These are phyloP conservation scores for Acrossocheilus wenchowensis DNA, from an alignment of 2,797 vertebrate species.

Conservation along the genomic window DNA sequence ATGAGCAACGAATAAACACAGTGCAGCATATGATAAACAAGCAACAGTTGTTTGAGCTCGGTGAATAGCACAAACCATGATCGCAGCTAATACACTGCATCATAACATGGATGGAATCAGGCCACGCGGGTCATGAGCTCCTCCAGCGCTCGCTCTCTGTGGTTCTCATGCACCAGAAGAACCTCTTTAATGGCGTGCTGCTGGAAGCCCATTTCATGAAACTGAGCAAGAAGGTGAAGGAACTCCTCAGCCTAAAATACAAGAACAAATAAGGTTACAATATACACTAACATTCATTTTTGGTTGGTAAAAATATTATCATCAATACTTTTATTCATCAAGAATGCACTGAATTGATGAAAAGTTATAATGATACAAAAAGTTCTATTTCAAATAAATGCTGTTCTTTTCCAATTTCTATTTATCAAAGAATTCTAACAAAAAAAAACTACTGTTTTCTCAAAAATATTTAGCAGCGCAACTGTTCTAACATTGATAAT, in stretches of 20 bases:
- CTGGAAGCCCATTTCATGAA: conserved; percentile 96
- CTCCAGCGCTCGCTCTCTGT: conserved; percentile 86
- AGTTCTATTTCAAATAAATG: background rate
- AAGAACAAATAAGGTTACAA: background rate
- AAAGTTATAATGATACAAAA: background rate
- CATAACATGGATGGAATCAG: conserved; percentile 65
- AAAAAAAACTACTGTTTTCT: too few relatives aligned
- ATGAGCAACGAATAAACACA: conserved; percentile 7
- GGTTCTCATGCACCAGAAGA: conserved; percentile 90
- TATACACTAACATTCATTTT: background rate
- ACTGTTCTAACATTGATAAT: background rate
- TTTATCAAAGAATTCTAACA: background rate
- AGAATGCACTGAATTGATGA: background rate
- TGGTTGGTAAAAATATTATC: background rate
- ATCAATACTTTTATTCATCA: background rate
- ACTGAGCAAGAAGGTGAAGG: conserved; percentile 86
- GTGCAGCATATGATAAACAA: conserved; percentile 4
- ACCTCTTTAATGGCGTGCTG: conserved; percentile 92
- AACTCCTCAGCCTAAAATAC: conserved; percentile 86
- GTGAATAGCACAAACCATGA: conserved; percentile 2
- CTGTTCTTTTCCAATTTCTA: background rate
- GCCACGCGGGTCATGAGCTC: conserved; percentile 88
- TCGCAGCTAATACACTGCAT: background rate
- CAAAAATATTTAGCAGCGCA: too few relatives aligned
- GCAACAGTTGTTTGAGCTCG: background rate